phyloP scores from a whole-genome alignment of 2,888 invertebrate species.

The Drosophila greeni region DNA sequence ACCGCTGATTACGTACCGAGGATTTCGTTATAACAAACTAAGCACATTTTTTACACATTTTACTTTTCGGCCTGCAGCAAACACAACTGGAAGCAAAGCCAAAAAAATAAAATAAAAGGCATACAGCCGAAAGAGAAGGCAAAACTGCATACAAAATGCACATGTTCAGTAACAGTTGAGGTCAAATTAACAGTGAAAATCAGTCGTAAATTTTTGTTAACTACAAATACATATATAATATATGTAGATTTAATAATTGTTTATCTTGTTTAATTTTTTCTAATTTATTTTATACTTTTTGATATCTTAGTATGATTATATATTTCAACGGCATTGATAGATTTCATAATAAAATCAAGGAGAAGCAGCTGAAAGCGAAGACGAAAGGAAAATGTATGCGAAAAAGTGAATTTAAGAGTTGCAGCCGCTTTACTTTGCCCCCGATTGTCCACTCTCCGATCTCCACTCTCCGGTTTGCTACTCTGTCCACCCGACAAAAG shows the following conservation, averaged over 20 bases:
- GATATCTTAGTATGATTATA: background rate
- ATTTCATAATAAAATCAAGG: slow-evolving; percentile 63
- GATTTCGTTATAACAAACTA: slow-evolving; percentile 65
- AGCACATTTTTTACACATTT: slow-evolving; percentile 57
- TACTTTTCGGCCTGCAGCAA: slow-evolving; percentile 47
- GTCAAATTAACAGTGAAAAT: slow-evolving; percentile 2
- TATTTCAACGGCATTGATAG: slow-evolving; percentile 18
- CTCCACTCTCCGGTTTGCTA: background rate
- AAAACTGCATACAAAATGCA: slow-evolving; percentile 6
- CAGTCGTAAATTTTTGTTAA: background rate
- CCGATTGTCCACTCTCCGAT: background rate
- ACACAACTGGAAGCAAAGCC: slow-evolving; percentile 11
- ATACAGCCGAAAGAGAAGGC: background rate
- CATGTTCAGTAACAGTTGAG: background rate
- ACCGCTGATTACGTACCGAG: slow-evolving; percentile 61
- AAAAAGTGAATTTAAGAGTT: slow-evolving; percentile 60
- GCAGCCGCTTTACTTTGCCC: slow-evolving; percentile 7
- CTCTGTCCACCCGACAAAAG: slow-evolving; percentile 27
- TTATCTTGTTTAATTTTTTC: background rate
- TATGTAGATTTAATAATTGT: background rate
- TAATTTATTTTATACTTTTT: too few species aligned
- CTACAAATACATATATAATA: too few species aligned
- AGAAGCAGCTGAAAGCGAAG: slow-evolving; percentile 37
- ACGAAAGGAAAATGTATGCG: slow-evolving; percentile 64
- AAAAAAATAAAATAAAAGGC: background rate